Evolutionary conservation across 2,113 vertebrate genomes (phyloP), one percentile per base, ranked within the genome.

Genomic region (Neolamprologus sp.): DNA sequence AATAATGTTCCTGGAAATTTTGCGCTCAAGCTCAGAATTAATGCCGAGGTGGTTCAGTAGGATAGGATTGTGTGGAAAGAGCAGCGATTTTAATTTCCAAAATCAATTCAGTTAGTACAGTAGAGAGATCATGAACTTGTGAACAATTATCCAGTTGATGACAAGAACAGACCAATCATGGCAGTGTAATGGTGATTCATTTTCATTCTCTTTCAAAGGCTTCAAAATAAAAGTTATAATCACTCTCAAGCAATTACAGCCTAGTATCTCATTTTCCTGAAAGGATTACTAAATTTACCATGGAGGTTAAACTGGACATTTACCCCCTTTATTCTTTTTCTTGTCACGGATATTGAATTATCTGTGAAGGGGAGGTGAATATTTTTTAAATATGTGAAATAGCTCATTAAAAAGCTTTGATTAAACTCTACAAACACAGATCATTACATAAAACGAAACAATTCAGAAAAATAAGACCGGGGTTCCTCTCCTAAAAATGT

Each of bases 191-290:
- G 58, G 88, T 28, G 89, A 89, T 90, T 95, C 86, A 31, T 91
- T 91, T 91, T 91, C 83, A 82, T 85, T 88, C 73, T 31, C 90
- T 47, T 65, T 85, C 75, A 94, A 94, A 92, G 86, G 92, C 88
- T 58, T 83, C 83, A 82, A 91, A 95, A 92, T 90, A 92, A 94
- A 94, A 84, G 91, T 86, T 89, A 87, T 95, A 95, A 95, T 95
- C 89, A 93, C 91, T 87, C 60, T 49, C 40, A 12, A 13, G 80
- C 94, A 95, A 95, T 96, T 95, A 95, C 54, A 93, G 54, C 68
- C 80, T 26, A 45, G 65, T 63, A 58, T 82, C 84, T 88, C 28
- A 80, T 92, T 87, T 86, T 82, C 37, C 47, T 93, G 91, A 93
- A 92, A 89, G 65, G 63, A 68, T 42, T 53, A 57, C 78, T 91